phyloP scores from a whole-genome alignment of 2,113 vertebrate genomes.

The Romanogobio albipinnatus region DNA sequence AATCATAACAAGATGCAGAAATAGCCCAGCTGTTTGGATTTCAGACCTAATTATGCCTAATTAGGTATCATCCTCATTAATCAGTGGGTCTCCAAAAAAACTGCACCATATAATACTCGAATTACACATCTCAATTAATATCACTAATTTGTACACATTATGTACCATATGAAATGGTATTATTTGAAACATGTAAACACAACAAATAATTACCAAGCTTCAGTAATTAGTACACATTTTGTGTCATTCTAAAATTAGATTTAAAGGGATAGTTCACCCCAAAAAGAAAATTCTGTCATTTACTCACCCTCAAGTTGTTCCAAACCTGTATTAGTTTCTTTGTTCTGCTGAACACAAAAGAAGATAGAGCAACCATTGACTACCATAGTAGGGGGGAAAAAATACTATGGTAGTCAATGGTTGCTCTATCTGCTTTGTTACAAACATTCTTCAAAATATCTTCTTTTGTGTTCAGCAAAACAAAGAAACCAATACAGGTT shows the following conservation, averaged over 20 bases:
- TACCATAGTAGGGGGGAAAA: too few relatives aligned
- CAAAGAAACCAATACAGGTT: too few relatives aligned
- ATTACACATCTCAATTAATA: neutral
- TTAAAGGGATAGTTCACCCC: neutral
- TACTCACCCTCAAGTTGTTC: too few relatives aligned
- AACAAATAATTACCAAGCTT: neutral
- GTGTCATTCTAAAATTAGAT: neutral
- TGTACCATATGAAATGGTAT: neutral
- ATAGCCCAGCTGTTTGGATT: neutral
- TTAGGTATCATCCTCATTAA: neutral
- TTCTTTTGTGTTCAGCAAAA: too few relatives aligned
- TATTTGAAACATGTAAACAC: neutral
- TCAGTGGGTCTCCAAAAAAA: neutral
- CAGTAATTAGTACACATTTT: neutral
- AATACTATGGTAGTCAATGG: too few relatives aligned
- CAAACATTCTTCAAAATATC: too few relatives aligned
- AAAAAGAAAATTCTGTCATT: too few relatives aligned
- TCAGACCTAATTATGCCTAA: neutral
- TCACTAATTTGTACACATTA: too few relatives aligned
- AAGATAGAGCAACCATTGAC: too few relatives aligned
- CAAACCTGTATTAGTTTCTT: too few relatives aligned
- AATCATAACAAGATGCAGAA: constrained; percentile 1
- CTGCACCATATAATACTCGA: neutral
- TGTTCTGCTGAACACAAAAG: too few relatives aligned
- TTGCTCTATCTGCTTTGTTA: too few relatives aligned